Base-by-base conservation (phyloP, 2,888 invertebrate species). In the Acrocera orbiculus region DNA sequence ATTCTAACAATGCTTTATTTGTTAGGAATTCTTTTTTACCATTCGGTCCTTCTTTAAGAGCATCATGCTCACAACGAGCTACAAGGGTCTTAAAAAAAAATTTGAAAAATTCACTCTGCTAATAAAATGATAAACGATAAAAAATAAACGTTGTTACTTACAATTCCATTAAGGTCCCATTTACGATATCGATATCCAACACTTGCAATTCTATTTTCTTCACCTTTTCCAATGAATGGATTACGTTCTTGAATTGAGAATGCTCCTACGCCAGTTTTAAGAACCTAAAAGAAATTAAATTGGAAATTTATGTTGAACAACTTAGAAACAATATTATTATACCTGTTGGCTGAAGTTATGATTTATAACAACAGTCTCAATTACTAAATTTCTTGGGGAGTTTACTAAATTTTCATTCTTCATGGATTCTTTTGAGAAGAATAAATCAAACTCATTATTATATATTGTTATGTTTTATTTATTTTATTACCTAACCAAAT, bases 331-430 rank as follows among this genome's bases (percentile, higher is more conserved):
- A 10, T 4, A 27, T 10, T 2, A 27, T 27, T 14, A 2, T 23
- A 86, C 90, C 71, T 98, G 98, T 52, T 98, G 96, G 36, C 93
- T 92, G 63, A 98, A 98, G 62, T 98, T 99, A 56, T 96, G 95
- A 63, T 99, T 98, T 53, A 98, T 95, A 58, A 93, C 93, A 0
- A 96, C 95, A 1, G 98, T 98, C 58, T 98, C 98, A 8, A 96
- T 69, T 1, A 95, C 93, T 42, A 98, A 69, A 62, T 90, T 95
- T 31, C 90, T 72, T 6, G 95, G 93, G 0, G 92, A 87, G 62
- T 99, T 99, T 44, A 95, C 73, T 22, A 86, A 86, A 56, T 79
- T 86, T 32, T 83, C 83, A 52, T 98, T 96, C 48, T 95, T 95
- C 38, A 86, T 81, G 0, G 98, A 96, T 64, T 99, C 98, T 53